Evolutionary conservation across 2,888 invertebrate species (phyloP), one percentile per base, ranked within the genome.

Genomic region (Eulithis prunata): DNA sequence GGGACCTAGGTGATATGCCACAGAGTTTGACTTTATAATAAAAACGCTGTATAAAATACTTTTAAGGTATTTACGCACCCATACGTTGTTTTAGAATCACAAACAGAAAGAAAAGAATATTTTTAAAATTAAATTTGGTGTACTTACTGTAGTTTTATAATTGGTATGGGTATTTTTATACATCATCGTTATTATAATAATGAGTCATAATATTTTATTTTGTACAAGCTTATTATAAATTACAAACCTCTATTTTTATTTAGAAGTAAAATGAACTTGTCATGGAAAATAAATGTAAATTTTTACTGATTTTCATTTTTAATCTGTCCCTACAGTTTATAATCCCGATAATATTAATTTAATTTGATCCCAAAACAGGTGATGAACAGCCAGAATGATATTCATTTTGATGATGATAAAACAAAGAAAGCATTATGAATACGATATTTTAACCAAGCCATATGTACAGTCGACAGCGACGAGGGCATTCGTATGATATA

Each of bases 1-100:
- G 85, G 83, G 83, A 81, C 83, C 82, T 84, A 83, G 79, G 83
- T 91, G 92, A 92, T 92, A 92, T 92, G 92, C 90, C 89, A 89
- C 86, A 84, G 79, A 85, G 82, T 80, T 74, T 78, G 81, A 84
- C 76, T 78, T 79, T 80, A 84, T 75, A 77, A 81, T 84, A 82
- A 86, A 86, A 79, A 84, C 71, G 77, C 85, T 85, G 68, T 68
- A 60, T 64, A 57, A 59, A 55, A 59, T 45, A 14, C 13, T 47
- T 47, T 14, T 8, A 6, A 14, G 13, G 45, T 12, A 8, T 41
- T 41, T 8, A 8, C 3, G 41, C 6, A 41, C 41, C 41, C 5
- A 41, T 5, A 41, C 41, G 8, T 41, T 11, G 4, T 32, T 32
- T 32, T 32, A 2, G 3, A 32, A 32, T 32, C 32, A 32, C 32